A percentile compares a stretch with the other conserved stretches of the same genome.
Conservation (phyloP, 2,888 invertebrate genomes). For the Rhyacophila evoluta region DNA sequence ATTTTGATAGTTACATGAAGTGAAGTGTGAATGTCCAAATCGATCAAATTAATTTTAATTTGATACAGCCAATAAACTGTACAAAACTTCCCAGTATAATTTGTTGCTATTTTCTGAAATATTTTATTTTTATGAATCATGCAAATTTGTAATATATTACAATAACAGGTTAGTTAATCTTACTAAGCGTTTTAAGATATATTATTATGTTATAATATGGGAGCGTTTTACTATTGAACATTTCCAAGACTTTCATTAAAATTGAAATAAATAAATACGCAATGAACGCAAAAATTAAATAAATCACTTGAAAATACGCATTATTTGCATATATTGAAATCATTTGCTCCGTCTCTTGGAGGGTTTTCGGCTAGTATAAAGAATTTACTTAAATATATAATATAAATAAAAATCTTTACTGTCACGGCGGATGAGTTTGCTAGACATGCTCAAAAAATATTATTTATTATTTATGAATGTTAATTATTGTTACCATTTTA, state of each 20-base stretch:
- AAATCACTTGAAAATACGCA: not conserved
- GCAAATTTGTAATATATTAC: too few species aligned
- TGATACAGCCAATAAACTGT: slow-evolving; percentile 14
- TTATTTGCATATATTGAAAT: not conserved
- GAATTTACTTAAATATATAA: slow-evolving; percentile 5
- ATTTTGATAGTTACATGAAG: not conserved
- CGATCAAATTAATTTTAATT: slow-evolving; percentile 6
- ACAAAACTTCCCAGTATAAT: slow-evolving; percentile 6
- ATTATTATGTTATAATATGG: too few species aligned
- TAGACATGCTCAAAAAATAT: not conserved
- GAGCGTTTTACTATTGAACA: too few species aligned
- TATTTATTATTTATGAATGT: slow-evolving; percentile 19
- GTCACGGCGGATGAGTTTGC: not conserved
- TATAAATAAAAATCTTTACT: not conserved
- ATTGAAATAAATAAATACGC: too few species aligned
- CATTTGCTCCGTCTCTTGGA: not conserved
- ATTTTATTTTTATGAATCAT: not conserved
- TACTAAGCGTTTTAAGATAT: too few species aligned
- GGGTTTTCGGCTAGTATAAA: not conserved
- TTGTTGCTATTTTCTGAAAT: too few species aligned
- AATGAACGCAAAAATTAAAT: too few species aligned
- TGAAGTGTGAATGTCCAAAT: not conserved
- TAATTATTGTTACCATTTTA: not conserved
- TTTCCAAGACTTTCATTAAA: too few species aligned
- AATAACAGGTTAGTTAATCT: too few species aligned